phyloP scores from a whole-genome alignment of 1,140 invertebrate species.

The Teleogryllus occipitalis region DNA sequence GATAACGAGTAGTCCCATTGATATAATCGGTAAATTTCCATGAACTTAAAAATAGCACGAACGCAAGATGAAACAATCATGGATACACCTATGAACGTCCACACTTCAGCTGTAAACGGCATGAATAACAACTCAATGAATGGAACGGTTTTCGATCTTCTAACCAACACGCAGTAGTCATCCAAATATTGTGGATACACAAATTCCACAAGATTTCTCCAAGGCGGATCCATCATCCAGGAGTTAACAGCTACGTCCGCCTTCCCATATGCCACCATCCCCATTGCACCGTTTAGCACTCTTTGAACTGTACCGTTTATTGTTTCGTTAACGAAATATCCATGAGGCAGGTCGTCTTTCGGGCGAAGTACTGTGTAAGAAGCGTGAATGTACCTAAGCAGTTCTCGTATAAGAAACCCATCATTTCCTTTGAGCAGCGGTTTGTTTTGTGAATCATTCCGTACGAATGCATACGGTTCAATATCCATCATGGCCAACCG shows the following conservation, averaged over 20 bases:
- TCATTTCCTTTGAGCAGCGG: not conserved
- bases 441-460: not conserved
- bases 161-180: not conserved
- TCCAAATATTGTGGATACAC: not conserved
- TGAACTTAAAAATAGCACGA: not conserved
- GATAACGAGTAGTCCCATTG: no score
- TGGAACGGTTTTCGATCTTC: not conserved
- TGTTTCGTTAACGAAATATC: not conserved
- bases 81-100: not conserved
- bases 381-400: not conserved
- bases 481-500: not conserved
- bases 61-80: not conserved
- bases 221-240: not conserved
- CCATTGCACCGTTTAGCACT: not conserved
- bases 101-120: not conserved
- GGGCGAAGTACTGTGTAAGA: not conserved
- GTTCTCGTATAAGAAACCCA: not conserved
- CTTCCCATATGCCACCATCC: not conserved
- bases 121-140: not conserved
- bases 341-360: not conserved
- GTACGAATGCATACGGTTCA: not conserved
- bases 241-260: not conserved
- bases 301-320: not conserved
- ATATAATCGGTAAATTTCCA: no score
- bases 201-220: not conserved